These are phyloP conservation scores for Crepidodera aurea DNA, from an alignment of 2,888 invertebrate species.

Conservation along the genomic window DNA sequence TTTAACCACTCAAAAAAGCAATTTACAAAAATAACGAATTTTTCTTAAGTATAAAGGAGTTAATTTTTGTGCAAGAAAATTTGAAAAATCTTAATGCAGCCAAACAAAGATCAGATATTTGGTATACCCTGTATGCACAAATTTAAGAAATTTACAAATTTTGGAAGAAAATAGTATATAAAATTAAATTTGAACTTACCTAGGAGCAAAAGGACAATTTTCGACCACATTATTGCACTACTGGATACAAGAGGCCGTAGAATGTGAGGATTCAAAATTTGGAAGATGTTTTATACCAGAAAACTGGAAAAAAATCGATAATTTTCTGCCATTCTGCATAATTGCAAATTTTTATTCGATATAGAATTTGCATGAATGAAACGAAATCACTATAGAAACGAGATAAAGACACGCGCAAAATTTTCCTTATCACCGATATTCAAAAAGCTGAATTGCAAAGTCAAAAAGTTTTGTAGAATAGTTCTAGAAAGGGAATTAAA, in stretches of 20 bases:
- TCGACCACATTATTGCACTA: conserved; percentile 56
- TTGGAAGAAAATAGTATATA: conserved; percentile 21
- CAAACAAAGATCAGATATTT: no score
- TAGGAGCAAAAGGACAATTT: conserved; percentile 53
- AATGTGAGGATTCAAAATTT: conserved; percentile 9
- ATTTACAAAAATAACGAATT: no score
- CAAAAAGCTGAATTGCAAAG: neutral
- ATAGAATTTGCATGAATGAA: neutral
- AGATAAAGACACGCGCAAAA: neutral
- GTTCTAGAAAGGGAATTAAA: neutral
- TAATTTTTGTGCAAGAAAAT: no score
- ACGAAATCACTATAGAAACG: neutral
- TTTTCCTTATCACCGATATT: neutral
- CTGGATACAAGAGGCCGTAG: conserved; percentile 26
- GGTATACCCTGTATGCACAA: no score
- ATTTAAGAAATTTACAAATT: neutral
- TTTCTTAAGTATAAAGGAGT: no score
- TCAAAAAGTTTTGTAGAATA: neutral
- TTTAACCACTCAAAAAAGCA: no score
- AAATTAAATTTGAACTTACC: conserved; percentile 51
- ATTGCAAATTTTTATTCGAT: neutral
- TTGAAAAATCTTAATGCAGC: no score
- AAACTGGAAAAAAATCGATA: neutral
- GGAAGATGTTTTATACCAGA: neutral
- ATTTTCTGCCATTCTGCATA: neutral